Conservation (phyloP, 2,888 invertebrate species). For the Lysandra bellargus region DNA sequence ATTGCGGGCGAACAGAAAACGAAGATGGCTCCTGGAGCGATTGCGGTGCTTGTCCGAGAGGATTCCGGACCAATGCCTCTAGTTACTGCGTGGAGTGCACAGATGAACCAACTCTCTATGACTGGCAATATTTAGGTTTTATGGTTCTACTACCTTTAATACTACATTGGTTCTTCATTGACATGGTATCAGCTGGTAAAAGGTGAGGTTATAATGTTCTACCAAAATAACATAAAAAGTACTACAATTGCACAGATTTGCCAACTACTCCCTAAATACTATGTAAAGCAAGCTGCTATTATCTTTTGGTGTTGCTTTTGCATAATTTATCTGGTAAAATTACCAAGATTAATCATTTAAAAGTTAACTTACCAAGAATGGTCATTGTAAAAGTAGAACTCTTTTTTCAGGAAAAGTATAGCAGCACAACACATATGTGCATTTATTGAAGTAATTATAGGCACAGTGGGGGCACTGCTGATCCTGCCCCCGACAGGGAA, state of each 20-base stretch:
- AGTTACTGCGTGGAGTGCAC: slow-evolving; percentile 89
- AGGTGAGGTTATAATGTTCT: slow-evolving; percentile 69
- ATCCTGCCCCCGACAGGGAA: slow-evolving; percentile 91
- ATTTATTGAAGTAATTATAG: slow-evolving; percentile 87
- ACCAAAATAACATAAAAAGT: background rate
- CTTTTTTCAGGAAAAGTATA: slow-evolving; percentile 84
- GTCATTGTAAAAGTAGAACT: background rate
- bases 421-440: slow-evolving; percentile 90
- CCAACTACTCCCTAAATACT: background rate
- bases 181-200: slow-evolving; percentile 87
- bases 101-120: slow-evolving; percentile 89
- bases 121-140: slow-evolving; percentile 96
- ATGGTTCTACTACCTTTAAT: slow-evolving; percentile 94
- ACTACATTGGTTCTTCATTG: slow-evolving; percentile 96
- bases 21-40: slow-evolving; percentile 85
- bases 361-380: background rate
- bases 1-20: slow-evolving; percentile 87
- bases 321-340: background rate
- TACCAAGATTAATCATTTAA: background rate
- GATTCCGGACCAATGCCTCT: slow-evolving; percentile 86
- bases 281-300: background rate
- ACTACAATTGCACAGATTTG: background rate
- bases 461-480: slow-evolving; percentile 88
- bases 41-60: slow-evolving; percentile 93
- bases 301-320: background rate